Evolutionary conservation across 2,888 invertebrate species (phyloP).

Genomic region (Synergus itoensis): DNA sequence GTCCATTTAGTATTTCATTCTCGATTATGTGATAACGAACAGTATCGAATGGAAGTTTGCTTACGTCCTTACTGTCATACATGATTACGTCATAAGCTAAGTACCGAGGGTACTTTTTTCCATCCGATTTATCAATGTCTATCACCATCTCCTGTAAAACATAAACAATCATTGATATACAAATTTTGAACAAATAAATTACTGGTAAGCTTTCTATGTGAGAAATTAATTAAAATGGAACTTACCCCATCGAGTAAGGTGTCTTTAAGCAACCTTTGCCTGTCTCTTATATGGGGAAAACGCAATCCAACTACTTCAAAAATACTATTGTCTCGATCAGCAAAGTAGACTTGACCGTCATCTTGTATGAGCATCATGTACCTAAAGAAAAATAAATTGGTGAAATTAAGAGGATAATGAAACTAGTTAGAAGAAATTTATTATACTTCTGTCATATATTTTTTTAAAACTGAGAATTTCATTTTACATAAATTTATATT

Average conservation of each 20-base stretch:
- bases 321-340: constrained; percentile 96
- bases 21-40: constrained; percentile 88
- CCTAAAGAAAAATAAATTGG: constrained; percentile 78
- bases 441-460: background rate
- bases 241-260: constrained; percentile 96
- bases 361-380: constrained; percentile 98
- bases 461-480: background rate
- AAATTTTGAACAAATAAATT: background rate
- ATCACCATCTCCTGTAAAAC: constrained; percentile 93
- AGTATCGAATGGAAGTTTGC: constrained; percentile 87
- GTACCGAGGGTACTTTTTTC: constrained; percentile 89
- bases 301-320: constrained; percentile 90
- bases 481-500: background rate
- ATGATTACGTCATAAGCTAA: constrained; percentile 96
- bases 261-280: constrained; percentile 84
- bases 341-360: constrained; percentile 91
- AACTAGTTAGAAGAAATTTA: background rate
- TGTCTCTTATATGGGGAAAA: constrained; percentile 89
- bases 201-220: too few relatives aligned
- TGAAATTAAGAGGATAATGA: background rate
- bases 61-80: constrained; percentile 89
- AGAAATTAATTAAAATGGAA: constrained; percentile 44
- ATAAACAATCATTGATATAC: background rate
- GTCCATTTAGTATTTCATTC: constrained; percentile 83
- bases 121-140: constrained; percentile 87